Base-by-base conservation (phyloP, 2,113 vertebrate genomes). In the Litocranius walleri region DNA sequence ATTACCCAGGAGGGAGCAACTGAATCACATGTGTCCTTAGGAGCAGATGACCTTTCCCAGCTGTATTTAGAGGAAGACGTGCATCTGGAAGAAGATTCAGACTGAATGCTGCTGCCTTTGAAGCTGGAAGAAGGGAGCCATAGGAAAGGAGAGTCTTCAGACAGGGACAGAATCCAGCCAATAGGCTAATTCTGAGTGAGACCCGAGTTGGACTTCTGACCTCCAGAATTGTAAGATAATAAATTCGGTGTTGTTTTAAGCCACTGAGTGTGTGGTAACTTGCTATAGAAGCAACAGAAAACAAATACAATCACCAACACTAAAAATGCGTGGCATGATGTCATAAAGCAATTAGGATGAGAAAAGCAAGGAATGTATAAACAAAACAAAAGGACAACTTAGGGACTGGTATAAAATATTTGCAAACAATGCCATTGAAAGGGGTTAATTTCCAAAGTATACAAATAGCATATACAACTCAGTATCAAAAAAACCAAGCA, bases 101-200 rank as follows among this genome's bases (percentile, higher is more conserved):
- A 59, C 23, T 57, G 56, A 59, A 59, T 25, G 57, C 57, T 59
- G 7, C 40, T 48, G 23, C 27, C 78, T 52, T 57, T 94, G 78
- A 92, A 89, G 45, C 27, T 1, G 23, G 59, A 74, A 15, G 50
- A 27, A 27, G 12, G 12, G 6, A 89, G 5, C 25, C 6, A 13
- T 3, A 45, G 23, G 7, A 13, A 25, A 61, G 36, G 64, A 3
- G 6, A 57, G 29, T 3, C 57, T 88, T 36, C 30, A 57, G 48
- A 78, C 81, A 29, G 43, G 2, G 83, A 62, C 0, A 0, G 0
- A 25, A 29, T 23, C n/a, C 3, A 15, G 4, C 23, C n/a, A 15
- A 5, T 11, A 45, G 16, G 9, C 6, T 27, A 6, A 16, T 83
- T 59, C 29, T 30, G 48, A 4, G 52, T 27, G 43, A 57, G 85